Evolutionary conservation across 2,113 vertebrate species (phyloP).

Genomic region (Paratilapia polleni): DNA sequence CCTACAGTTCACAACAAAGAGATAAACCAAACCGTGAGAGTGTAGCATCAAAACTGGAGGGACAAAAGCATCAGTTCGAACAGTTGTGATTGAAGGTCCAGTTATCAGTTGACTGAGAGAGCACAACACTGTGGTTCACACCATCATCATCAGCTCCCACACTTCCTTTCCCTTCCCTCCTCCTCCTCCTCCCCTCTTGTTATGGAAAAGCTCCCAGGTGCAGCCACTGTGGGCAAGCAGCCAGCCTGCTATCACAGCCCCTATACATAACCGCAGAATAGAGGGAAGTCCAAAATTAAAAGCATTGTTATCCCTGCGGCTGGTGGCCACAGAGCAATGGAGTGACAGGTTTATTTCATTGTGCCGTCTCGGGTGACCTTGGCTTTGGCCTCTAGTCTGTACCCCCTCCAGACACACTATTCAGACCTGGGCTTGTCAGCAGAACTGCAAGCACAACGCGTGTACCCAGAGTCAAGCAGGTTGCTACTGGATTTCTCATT

Average conservation of each 20-base stretch:
- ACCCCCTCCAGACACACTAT: slow-evolving; percentile 37
- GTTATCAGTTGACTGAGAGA: slow-evolving; percentile 62
- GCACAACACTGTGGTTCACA: slow-evolving; percentile 54
- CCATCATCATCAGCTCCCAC: slow-evolving; percentile 50
- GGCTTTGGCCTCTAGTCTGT: slow-evolving; percentile 52
- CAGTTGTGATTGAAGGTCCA: slow-evolving; percentile 40
- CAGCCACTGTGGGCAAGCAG: slow-evolving; percentile 42
- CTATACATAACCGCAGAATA: slow-evolving; percentile 57
- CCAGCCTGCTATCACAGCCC: slow-evolving; percentile 35
- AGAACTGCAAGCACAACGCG: slow-evolving; percentile 23
- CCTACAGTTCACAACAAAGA: not conserved
- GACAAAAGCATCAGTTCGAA: slow-evolving; percentile 11
- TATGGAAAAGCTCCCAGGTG: slow-evolving; percentile 57
- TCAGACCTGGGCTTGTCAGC: slow-evolving; percentile 39
- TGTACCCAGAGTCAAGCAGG: not conserved
- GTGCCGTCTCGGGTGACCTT: slow-evolving; percentile 67
- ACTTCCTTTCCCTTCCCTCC: slow-evolving; percentile 17
- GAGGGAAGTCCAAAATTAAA: slow-evolving; percentile 74
- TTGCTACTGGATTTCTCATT: slow-evolving; percentile 7
- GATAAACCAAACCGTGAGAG: slow-evolving; percentile 34
- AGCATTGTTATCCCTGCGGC: slow-evolving; percentile 63
- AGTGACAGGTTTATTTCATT: slow-evolving; percentile 71
- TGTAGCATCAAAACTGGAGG: not conserved
- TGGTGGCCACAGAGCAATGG: slow-evolving; percentile 32
- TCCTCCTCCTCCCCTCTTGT: slow-evolving; percentile 14